Percentiles rank a stretch among this genome's conserved stretches.
These are phyloP conservation scores for Ophioninae sp. DNA, from an alignment of 2,888 invertebrate genomes.

Conservation along the genomic window DNA sequence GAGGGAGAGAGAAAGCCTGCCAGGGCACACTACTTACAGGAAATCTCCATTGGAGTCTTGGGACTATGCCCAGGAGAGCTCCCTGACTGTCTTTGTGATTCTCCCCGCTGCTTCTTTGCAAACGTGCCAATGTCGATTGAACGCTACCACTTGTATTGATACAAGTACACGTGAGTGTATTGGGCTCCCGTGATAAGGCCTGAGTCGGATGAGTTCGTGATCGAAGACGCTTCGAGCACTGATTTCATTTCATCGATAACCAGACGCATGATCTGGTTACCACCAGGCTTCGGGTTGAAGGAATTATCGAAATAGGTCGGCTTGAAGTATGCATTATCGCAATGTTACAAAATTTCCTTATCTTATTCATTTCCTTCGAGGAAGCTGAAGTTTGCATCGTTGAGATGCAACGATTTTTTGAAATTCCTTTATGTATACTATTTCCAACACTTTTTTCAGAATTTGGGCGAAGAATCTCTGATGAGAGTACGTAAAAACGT, in stretches of 20 bases:
- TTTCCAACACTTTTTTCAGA: too few relatives aligned
- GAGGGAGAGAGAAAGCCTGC: not conserved
- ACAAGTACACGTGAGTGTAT: not conserved
- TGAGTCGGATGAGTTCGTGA: slow-evolving; percentile 42
- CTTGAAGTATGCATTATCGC: too few relatives aligned
- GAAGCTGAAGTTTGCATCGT: not conserved
- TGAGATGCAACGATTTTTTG: too few relatives aligned
- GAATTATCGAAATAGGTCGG: too few relatives aligned
- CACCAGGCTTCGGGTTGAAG: not conserved
- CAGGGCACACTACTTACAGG: slow-evolving; percentile 32
- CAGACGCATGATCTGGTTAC: slow-evolving; percentile 8
- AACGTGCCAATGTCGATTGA: slow-evolving; percentile 56
- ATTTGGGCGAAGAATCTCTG: too few relatives aligned
- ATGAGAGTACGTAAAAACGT: too few relatives aligned
- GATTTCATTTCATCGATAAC: slow-evolving; percentile 52
- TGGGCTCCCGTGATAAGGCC: slow-evolving; percentile 11
- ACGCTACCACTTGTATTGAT: slow-evolving; percentile 43
- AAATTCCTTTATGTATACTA: too few relatives aligned
- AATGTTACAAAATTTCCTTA: too few relatives aligned
- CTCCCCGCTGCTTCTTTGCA: slow-evolving; percentile 18
- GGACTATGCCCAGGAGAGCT: slow-evolving; percentile 30
- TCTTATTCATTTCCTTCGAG: too few relatives aligned
- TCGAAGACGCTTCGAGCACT: slow-evolving; percentile 35
- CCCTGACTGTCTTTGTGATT: slow-evolving; percentile 36
- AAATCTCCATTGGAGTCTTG: slow-evolving; percentile 35